Conservation (phyloP, 2,888 invertebrate species). For the Cerastoderma edule region DNA sequence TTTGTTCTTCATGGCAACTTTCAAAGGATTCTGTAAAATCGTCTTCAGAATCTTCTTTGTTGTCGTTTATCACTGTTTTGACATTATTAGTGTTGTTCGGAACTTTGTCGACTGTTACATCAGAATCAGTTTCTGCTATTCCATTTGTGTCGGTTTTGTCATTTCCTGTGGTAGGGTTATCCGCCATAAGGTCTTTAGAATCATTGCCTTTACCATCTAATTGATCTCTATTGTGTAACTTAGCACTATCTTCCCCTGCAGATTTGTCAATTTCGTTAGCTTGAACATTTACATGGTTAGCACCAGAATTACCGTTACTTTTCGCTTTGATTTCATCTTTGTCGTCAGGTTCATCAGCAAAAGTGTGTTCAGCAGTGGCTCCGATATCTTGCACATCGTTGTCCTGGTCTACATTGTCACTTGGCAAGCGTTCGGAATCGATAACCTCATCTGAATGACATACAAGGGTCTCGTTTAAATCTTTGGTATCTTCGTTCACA, state of each 20-base stretch:
- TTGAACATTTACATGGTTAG: not conserved
- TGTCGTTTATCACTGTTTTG: not conserved
- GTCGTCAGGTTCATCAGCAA: not conserved
- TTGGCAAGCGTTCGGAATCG: not conserved
- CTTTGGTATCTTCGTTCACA: not conserved
- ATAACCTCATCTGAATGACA: slow-evolving; percentile 3
- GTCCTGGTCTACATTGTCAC: slow-evolving; percentile 3
- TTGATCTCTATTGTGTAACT: not conserved
- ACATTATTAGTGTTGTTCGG: not conserved
- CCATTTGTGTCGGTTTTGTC: not conserved
- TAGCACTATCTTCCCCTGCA: not conserved
- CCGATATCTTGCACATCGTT: not conserved
- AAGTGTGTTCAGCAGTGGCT: not conserved
- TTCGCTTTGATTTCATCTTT: not conserved
- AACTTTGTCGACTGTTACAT: not conserved
- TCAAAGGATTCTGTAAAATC: slow-evolving; percentile 1
- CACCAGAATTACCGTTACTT: not conserved
- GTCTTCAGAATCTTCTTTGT: not conserved
- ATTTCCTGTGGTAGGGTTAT: not conserved
- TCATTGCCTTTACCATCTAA: not conserved
- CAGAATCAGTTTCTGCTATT: not conserved
- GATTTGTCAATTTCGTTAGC: not conserved
- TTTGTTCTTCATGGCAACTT: not conserved
- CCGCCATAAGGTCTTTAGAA: not conserved
- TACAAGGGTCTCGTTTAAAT: too few species aligned